These are phyloP conservation scores for Phengaris arion DNA, from an alignment of 2,888 invertebrate species.

Conservation along the genomic window DNA sequence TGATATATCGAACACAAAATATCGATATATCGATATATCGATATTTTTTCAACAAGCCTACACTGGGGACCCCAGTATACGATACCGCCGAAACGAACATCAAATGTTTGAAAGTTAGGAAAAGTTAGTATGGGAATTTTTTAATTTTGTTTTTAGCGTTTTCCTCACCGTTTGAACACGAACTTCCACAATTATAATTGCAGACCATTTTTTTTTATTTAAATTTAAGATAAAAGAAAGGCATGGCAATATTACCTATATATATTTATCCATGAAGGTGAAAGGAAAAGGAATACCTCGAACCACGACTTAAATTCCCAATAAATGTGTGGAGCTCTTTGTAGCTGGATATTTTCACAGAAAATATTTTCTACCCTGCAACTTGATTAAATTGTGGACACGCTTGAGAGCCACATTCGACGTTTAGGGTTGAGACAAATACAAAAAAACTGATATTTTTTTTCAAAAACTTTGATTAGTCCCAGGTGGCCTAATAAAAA, in stretches of 20 bases:
- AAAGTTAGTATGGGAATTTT: background rate
- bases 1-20: no score
- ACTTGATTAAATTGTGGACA: conserved; percentile 24
- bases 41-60: no score
- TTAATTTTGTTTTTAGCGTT: no score
- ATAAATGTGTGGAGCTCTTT: background rate
- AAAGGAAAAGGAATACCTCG: background rate
- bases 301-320: background rate
- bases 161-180: no score
- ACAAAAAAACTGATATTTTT: background rate
- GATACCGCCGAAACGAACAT: no score
- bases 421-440: background rate
- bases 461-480: no score
- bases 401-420: conserved; percentile 18
- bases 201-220: background rate
- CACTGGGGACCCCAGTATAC: no score
- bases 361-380: conserved; percentile 8
- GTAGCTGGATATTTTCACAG: conserved; percentile 17
- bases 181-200: no score
- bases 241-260: background rate
- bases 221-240: background rate
- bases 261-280: background rate
- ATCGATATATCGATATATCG: no score
- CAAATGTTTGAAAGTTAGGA: no score
- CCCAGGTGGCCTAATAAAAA: background rate